These are phyloP conservation scores for Esox masquinongy DNA, from an alignment of 2,797 vertebrate species.

Conservation along the genomic window DNA sequence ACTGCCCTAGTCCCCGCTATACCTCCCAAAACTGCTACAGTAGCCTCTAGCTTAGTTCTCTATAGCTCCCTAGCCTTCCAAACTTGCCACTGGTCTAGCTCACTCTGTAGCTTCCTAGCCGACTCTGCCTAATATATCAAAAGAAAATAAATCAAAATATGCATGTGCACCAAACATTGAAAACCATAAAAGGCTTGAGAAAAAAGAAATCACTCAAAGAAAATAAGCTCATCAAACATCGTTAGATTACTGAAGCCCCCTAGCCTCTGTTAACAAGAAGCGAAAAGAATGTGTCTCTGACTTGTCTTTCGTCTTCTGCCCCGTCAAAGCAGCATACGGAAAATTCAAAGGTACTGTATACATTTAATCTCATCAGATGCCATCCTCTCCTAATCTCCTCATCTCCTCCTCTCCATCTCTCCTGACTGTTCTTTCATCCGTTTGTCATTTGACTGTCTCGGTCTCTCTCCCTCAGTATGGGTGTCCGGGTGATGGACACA, in stretches of 20 bases:
- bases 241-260: background rate
- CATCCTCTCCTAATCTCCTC: slow-evolving; percentile 4
- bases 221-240: too few relatives aligned
- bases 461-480: slow-evolving; percentile 82
- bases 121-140: too few relatives aligned
- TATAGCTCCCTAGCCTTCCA: too few relatives aligned
- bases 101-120: too few relatives aligned
- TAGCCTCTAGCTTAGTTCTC: too few relatives aligned
- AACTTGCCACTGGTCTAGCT: too few relatives aligned
- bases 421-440: background rate
- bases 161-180: too few relatives aligned
- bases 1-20: too few relatives aligned
- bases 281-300: slow-evolving; percentile 32
- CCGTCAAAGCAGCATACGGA: slow-evolving; percentile 96
- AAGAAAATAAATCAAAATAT: too few relatives aligned
- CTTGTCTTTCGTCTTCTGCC: slow-evolving; percentile 53
- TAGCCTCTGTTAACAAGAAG: background rate
- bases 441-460: background rate
- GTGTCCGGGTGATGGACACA: slow-evolving; percentile 98
- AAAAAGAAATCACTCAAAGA: too few relatives aligned
- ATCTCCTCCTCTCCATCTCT: background rate
- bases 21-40: too few relatives aligned
- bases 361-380: background rate
- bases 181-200: too few relatives aligned
- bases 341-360: slow-evolving; percentile 97